Evolutionary conservation across 2,113 vertebrate species (phyloP).

Genomic region (Girardinichthys multiradiatus): DNA sequence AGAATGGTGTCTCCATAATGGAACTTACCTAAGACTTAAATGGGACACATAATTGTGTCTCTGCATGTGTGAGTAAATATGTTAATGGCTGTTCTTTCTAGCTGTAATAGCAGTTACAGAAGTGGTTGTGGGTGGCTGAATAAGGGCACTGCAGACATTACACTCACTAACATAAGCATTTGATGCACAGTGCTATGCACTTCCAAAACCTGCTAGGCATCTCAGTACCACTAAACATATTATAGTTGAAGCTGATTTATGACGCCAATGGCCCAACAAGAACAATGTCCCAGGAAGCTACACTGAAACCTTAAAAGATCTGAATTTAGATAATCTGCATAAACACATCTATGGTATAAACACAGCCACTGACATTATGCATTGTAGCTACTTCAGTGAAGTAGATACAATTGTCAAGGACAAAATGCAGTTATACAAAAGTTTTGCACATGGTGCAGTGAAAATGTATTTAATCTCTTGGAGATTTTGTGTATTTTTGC

Average conservation of each 20-base stretch:
- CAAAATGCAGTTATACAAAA: not conserved
- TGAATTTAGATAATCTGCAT: conserved; percentile 8
- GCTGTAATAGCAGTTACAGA: conserved; percentile 18
- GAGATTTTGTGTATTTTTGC: not conserved
- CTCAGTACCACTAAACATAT: conserved; percentile 16
- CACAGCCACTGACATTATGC: not conserved
- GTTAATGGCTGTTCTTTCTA: conserved; percentile 21
- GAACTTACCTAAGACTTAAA: conserved; percentile 6
- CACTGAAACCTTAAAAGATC: conserved; percentile 18
- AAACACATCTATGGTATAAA: not conserved
- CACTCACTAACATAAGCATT: conserved; percentile 24
- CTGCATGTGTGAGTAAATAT: conserved; percentile 20
- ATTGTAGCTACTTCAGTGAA: not conserved
- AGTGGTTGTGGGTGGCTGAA: conserved; percentile 37
- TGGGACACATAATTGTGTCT: not conserved
- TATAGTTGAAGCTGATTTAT: conserved; percentile 21
- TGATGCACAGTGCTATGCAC: conserved; percentile 18
- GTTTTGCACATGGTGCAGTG: not conserved
- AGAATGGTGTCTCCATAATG: not conserved
- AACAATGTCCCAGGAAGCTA: conserved; percentile 11
- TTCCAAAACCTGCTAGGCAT: conserved; percentile 26
- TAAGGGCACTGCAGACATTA: conserved; percentile 38
- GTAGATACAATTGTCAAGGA: not conserved
- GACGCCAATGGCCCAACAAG: conserved; percentile 25
- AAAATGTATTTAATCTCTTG: not conserved